Conservation (phyloP, 1,140 invertebrate species). For the Lepidostoma basale region DNA sequence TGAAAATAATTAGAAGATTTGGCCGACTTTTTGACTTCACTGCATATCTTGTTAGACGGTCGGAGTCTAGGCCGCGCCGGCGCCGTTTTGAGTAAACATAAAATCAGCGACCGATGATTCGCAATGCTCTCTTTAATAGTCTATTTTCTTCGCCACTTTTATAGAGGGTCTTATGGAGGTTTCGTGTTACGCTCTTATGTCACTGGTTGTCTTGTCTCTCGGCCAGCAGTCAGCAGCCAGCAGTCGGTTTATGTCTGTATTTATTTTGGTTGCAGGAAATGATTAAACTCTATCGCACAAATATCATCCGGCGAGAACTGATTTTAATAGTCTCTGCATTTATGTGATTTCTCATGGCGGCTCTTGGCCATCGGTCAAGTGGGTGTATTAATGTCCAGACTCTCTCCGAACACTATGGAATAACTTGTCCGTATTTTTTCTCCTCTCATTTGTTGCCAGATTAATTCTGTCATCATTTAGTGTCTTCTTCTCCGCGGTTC, state of each 20-base stretch:
- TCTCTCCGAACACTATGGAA: no score
- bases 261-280: background rate
- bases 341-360: background rate
- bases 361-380: no score
- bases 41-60: no score
- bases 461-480: no score
- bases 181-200: background rate
- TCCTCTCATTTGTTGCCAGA: no score
- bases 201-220: background rate
- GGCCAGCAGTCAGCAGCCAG: background rate
- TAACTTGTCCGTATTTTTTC: no score
- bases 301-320: no score
- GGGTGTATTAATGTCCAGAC: no score
- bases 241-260: background rate
- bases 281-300: background rate
- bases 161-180: background rate
- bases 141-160: background rate
- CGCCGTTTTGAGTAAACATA: background rate
- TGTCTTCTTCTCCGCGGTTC: no score
- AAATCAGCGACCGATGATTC: background rate
- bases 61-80: no score
- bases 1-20: no score
- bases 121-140: background rate
- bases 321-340: conserved; percentile 2
- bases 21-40: no score